A percentile compares a stretch with the other conserved stretches of the same genome.
phyloP scores from a whole-genome alignment of 2,113 vertebrate species.

The Antigone vipio region DNA sequence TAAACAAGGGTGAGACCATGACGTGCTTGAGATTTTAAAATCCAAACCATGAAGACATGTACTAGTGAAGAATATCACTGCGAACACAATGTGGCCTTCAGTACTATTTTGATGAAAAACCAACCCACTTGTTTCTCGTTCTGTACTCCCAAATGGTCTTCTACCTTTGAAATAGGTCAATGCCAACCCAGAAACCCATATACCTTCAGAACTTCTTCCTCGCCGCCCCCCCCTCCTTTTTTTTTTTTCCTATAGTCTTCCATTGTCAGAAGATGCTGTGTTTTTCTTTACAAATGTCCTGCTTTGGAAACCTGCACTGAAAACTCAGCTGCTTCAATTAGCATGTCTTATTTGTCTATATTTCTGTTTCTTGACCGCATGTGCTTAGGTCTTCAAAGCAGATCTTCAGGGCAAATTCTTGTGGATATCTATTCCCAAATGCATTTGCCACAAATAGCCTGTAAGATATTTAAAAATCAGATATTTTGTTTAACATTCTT shows the following conservation, averaged over 20 bases:
- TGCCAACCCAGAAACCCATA: not conserved
- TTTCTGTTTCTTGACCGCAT: slow-evolving; percentile 16
- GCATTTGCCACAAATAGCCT: slow-evolving; percentile 41
- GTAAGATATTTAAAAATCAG: slow-evolving; percentile 54
- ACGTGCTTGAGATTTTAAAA: not conserved
- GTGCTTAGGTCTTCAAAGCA: slow-evolving; percentile 47
- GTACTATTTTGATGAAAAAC: not conserved
- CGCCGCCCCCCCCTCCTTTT: no score
- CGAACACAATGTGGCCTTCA: not conserved
- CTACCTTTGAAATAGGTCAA: not conserved
- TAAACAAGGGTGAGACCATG: not conserved
- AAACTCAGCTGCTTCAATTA: slow-evolving; percentile 14
- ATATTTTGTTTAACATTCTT: slow-evolving; percentile 54
- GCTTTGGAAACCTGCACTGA: not conserved
- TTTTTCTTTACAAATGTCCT: not conserved
- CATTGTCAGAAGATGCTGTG: not conserved
- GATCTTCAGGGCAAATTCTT: slow-evolving; percentile 62
- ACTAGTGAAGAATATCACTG: not conserved
- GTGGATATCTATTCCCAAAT: slow-evolving; percentile 51
- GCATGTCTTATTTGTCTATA: not conserved
- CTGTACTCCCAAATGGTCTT: not conserved
- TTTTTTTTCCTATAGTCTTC: not conserved
- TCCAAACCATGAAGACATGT: not conserved
- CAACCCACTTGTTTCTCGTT: not conserved
- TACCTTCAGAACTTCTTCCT: not conserved